Evolutionary conservation across 2,113 vertebrate genomes (phyloP).

Genomic region (Spea bombifrons): DNA sequence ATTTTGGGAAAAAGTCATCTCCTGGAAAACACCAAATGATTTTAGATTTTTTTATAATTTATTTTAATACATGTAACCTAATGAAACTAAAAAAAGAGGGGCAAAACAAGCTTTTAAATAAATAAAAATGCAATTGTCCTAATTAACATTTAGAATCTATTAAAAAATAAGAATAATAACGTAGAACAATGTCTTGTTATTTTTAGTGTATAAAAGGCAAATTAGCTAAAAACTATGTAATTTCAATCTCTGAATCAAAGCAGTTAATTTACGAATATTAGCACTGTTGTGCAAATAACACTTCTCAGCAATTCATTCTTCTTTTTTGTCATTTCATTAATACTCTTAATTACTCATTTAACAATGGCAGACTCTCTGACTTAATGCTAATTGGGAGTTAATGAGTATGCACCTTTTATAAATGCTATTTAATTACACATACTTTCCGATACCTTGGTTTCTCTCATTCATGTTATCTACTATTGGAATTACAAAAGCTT

Average conservation of each 20-base stretch:
- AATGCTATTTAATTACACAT: constrained; percentile 41
- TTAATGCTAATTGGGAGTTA: constrained; percentile 45
- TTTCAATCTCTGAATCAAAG: constrained; percentile 2
- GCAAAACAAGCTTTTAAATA: too few species aligned
- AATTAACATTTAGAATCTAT: too few species aligned
- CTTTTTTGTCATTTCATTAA: constrained; percentile 46
- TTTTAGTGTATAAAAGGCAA: too few species aligned
- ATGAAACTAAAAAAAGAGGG: too few species aligned
- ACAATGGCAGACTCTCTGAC: constrained; percentile 44
- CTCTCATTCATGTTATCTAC: constrained; percentile 6
- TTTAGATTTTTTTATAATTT: too few species aligned
- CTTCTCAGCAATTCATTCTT: constrained; percentile 33
- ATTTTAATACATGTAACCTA: too few species aligned
- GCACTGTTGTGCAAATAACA: constrained; percentile 10
- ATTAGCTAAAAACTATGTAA: neutral
- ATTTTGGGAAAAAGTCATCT: too few species aligned
- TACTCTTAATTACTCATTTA: constrained; percentile 48
- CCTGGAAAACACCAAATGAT: too few species aligned
- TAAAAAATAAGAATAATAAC: too few species aligned
- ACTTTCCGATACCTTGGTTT: constrained; percentile 16
- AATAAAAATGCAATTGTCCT: too few species aligned
- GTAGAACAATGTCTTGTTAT: neutral
- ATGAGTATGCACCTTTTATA: constrained; percentile 46
- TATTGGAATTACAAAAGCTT: constrained; percentile 11
- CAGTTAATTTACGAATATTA: constrained; percentile 13